phyloP scores from a whole-genome alignment of 2,888 invertebrate species.

The Clusia tigrina region DNA sequence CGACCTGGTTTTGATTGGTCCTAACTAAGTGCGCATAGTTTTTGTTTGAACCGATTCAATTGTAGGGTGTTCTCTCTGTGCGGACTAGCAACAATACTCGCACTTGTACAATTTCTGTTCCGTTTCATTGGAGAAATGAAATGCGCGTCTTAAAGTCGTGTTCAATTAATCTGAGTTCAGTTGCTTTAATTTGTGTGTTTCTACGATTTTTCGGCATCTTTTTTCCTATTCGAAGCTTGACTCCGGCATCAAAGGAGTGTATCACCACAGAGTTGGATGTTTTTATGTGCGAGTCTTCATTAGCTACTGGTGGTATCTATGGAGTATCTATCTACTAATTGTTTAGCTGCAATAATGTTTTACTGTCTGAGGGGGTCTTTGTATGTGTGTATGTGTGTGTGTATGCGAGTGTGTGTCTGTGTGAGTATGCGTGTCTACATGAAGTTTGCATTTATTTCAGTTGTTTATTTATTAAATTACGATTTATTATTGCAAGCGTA shows the following conservation, averaged over 20 bases:
- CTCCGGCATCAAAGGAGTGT: background rate
- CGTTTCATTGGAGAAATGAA: no score
- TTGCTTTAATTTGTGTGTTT: background rate
- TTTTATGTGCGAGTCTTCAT: background rate
- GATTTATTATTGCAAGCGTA: conserved; percentile 28
- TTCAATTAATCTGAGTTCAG: conserved; percentile 1
- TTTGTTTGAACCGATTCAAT: no score
- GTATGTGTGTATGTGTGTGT: conserved; percentile 1
- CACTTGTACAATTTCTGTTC: no score
- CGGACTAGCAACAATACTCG: no score
- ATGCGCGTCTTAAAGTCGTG: conserved; percentile 4
- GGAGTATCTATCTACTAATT: background rate
- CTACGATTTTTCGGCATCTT: background rate
- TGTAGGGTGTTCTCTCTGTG: no score
- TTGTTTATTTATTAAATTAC: conserved; percentile 30
- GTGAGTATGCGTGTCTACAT: background rate
- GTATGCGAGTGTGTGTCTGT: background rate
- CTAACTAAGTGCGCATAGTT: no score
- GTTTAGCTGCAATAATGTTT: background rate
- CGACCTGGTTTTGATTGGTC: no score
- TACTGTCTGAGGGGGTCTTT: background rate
- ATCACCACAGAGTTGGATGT: no score
- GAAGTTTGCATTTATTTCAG: conserved; percentile 1
- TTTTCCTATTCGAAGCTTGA: background rate
- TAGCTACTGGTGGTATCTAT: background rate